A percentile compares a stretch with the other conserved stretches of the same genome.
Conservation (phyloP, 2,797 vertebrate genomes). For the Ciconia nigra region DNA sequence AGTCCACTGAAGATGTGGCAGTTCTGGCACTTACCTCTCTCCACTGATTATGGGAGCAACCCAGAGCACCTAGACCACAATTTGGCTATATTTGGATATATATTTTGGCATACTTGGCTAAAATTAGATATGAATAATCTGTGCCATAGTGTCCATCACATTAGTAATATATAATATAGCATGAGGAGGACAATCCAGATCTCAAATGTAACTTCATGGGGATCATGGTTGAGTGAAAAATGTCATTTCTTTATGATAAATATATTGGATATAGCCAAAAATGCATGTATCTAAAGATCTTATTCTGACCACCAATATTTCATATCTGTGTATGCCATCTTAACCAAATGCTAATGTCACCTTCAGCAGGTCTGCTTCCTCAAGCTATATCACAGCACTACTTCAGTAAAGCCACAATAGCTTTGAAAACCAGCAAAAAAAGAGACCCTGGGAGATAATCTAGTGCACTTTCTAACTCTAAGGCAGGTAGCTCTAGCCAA, state of each 20-base stretch:
- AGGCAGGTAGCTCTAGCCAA: background rate
- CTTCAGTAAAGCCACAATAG: background rate
- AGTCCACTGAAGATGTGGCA: background rate
- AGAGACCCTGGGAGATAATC: background rate
- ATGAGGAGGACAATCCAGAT: background rate
- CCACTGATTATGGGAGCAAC: background rate
- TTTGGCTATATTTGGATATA: background rate
- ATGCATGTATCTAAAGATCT: background rate
- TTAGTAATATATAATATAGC: background rate
- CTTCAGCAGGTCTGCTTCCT: background rate
- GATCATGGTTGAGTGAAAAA: background rate
- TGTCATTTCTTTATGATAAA: background rate
- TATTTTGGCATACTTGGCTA: background rate
- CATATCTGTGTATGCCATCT: background rate
- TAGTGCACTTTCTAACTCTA: background rate
- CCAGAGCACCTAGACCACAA: background rate
- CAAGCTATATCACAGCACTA: background rate
- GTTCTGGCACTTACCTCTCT: background rate
- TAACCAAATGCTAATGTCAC: background rate
- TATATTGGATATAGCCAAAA: background rate
- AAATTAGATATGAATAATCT: background rate
- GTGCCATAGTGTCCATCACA: rapidly evolving
- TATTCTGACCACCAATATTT: background rate
- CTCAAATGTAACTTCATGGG: background rate
- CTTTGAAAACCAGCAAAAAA: background rate